Evolutionary conservation across 2,113 vertebrate species (phyloP), one percentile per base, ranked within the genome.

Genomic region (Microcebus lehilahytsara): DNA sequence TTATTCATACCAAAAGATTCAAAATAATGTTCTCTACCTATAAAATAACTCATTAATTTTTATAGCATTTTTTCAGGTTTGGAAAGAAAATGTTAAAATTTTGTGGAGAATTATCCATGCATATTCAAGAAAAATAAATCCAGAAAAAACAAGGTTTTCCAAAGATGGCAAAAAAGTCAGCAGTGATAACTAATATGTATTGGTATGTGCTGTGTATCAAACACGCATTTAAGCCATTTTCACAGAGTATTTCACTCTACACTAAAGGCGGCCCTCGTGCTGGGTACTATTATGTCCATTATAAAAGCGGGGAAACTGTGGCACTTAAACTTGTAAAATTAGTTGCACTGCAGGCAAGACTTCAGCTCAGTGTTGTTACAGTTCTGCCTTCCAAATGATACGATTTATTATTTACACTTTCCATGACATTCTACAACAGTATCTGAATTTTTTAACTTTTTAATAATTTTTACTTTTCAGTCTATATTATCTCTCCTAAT

Each of bases 61-160:
- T 23, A 80, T 10, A 72, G 25, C 9, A 46, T 49, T 37, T 83
- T 91, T 74, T 0, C 46, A 85, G 42, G 17, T 83, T 91, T 66
- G 9, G 23, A 89, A 89, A 56, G 40, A 71, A 96, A 58, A 58
- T 69, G n/a, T 83, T 89, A 77, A 42, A 77, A 93, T 64, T 95
- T 40, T 69, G 9, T 58, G 32, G 9, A 67, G 91, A 87, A 60
- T 77, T 83, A 83, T 66, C 5, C 5, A 60, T n/a, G 9, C 4
- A 32, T 84, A 58, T 9, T 77, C 37, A 71, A 11, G 58, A 20
- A 77, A 83, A 72, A 86, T 23, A 86, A 81, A 71, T 8, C 0
- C 0, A 49, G 51, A 62, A 46, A 42, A 56, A 51, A 62, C 77
- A 72, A 22, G 10, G 42, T 58, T 77, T 86, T 13, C 6, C 12